Evolutionary conservation across 2,888 invertebrate genomes (phyloP).

Genomic region (Lithodes maja): DNA sequence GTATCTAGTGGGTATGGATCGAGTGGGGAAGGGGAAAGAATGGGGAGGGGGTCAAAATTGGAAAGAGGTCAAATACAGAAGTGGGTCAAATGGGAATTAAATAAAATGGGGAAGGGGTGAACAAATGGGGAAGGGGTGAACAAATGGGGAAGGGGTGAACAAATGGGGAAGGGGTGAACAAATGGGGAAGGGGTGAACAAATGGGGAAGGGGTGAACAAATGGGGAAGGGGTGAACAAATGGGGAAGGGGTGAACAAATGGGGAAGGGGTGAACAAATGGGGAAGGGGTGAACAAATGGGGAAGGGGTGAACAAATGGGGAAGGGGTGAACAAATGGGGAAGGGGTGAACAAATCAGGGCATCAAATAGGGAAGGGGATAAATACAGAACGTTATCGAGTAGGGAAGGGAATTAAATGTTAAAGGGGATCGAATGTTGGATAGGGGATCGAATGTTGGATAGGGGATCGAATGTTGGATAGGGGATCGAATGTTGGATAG

Average conservation of each 20-base stretch:
- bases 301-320: neutral
- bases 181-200: neutral
- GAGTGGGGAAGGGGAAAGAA: neutral
- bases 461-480: too few species aligned
- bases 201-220: neutral
- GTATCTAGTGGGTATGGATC: neutral
- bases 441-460: too few species aligned
- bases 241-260: neutral
- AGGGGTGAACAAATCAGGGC: neutral
- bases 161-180: neutral
- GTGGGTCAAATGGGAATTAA: neutral
- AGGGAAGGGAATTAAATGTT: too few species aligned
- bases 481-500: too few species aligned
- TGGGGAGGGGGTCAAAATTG: conserved; percentile 2
- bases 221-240: neutral
- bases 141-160: neutral
- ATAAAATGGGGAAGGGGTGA: neutral
- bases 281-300: neutral
- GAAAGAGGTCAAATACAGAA: neutral
- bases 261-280: neutral
- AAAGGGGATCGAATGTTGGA: too few species aligned
- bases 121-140: too few species aligned
- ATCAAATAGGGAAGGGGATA: too few species aligned
- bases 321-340: neutral
- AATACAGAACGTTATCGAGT: too few species aligned